phyloP scores from a whole-genome alignment of 2,888 invertebrate genomes.

The Hesperia comma region DNA sequence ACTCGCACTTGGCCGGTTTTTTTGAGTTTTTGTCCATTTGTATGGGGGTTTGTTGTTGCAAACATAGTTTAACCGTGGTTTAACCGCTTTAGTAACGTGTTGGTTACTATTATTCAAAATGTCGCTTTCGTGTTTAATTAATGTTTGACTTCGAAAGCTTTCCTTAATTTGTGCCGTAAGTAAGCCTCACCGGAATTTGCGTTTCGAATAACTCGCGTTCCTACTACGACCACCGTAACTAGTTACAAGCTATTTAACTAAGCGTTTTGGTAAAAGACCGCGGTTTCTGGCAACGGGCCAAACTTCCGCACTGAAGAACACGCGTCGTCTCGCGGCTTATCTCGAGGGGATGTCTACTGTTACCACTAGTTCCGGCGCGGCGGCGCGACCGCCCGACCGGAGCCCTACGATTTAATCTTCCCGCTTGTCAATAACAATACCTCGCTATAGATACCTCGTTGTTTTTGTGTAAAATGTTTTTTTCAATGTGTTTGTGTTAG shows the following conservation, averaged over 20 bases:
- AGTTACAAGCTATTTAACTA: constrained; percentile 7
- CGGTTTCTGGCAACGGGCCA: constrained; percentile 18
- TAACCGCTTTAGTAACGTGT: too few relatives aligned
- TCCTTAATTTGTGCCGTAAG: too few relatives aligned
- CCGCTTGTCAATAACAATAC: constrained; percentile 7
- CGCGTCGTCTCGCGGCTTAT: constrained; percentile 33
- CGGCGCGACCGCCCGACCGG: constrained; percentile 1
- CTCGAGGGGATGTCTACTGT: constrained; percentile 28
- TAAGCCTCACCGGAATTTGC: not conserved
- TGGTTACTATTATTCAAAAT: too few relatives aligned
- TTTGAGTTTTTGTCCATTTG: too few relatives aligned
- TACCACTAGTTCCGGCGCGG: constrained; percentile 25
- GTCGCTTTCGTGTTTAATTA: too few relatives aligned
- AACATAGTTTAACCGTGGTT: too few relatives aligned
- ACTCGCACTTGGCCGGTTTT: too few relatives aligned
- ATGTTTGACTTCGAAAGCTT: too few relatives aligned
- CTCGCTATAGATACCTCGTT: not conserved
- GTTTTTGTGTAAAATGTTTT: too few relatives aligned
- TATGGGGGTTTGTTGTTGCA: too few relatives aligned
- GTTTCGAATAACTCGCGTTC: not conserved
- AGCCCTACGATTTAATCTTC: constrained; percentile 18
- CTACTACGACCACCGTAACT: not conserved
- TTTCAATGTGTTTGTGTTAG: too few relatives aligned
- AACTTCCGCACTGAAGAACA: constrained; percentile 21
- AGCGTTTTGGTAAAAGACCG: constrained; percentile 25